Evolutionary conservation across 2,888 invertebrate species (phyloP).

Genomic region (Dichetophora obliterata): DNA sequence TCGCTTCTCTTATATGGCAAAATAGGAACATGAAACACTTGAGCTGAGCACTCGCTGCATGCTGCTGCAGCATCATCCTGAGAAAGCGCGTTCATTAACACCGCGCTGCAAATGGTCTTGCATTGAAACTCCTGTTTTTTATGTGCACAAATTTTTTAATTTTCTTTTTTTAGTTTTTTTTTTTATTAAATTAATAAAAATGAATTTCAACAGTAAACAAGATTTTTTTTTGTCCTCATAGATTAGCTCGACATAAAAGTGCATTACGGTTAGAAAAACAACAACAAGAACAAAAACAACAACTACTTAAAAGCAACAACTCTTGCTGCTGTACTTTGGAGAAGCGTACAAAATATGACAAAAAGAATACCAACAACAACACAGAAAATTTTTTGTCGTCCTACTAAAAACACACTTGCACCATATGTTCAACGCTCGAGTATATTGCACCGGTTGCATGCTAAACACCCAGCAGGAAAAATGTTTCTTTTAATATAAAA

Average conservation of each 20-base stretch:
- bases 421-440: conserved; percentile 65
- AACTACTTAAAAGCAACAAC: conserved; percentile 7
- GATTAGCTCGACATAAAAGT: conserved; percentile 22
- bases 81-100: not conserved
- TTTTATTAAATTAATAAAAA: conserved; percentile 15
- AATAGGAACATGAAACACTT: conserved; percentile 15
- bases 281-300: conserved; percentile 31
- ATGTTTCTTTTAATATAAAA: too few species aligned
- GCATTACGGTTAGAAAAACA: conserved; percentile 10
- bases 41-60: not conserved
- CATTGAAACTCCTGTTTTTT: not conserved
- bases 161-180: not conserved
- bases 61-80: not conserved
- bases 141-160: not conserved
- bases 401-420: conserved; percentile 58
- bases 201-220: not conserved
- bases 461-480: conserved; percentile 23
- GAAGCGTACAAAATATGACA: not conserved
- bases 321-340: not conserved
- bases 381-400: conserved; percentile 7
- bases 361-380: conserved; percentile 31
- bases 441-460: conserved; percentile 29
- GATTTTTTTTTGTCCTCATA: conserved; percentile 15
- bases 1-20: not conserved
- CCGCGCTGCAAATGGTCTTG: not conserved